Base-by-base conservation (phyloP, 2,888 invertebrate genomes). In the Limnephilus marmoratus region DNA sequence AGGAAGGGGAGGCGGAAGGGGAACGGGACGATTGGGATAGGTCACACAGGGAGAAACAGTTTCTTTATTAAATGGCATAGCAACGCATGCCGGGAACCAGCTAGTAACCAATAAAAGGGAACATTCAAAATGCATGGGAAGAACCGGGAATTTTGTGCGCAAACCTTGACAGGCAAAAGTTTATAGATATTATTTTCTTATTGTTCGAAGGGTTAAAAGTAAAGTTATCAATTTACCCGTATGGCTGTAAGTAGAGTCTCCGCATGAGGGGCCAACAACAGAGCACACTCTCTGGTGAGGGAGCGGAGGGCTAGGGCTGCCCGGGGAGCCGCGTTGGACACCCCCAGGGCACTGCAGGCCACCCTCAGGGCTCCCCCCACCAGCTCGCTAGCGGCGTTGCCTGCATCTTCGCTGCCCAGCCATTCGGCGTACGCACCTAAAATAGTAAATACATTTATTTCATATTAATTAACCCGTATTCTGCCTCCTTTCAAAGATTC, bases 301-400 rank as follows among this genome's bases (percentile, higher is more conserved):
- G 99, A 99, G 95, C 99, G 98, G 18, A 99, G 96, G 41, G 99
- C 99, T 95, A 99, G 97, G 5, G 99, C 98, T 0, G 98, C 98
- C 91, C 98, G 97, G 7, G 98, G 97, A 0, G 98, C 97, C 93
- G 98, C 97, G 49, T 97, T 96, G 0, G 97, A 95, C 94, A 97
- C 96, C 53, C 95, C 96, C 18, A 98, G 95, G 1, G 98, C 98
- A 91, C 98, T 97, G 12, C 98, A 97, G 0, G 98, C 97, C 93
- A 98, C 97, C 49, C 97, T 90, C 93, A 96, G 94, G 91, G 96
- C 96, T 18, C 96, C 94, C 94, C 96, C 94, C 94, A 96, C 95
- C 94, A 96, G 94, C 94, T 95, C 94, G 94, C 96, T 94, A 94
- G 96, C 94, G 81, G 94, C 94, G 37, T 95, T 94, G 9, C 91